These are phyloP conservation scores for Philonicus albiceps DNA, from an alignment of 2,888 invertebrate species.

Conservation along the genomic window DNA sequence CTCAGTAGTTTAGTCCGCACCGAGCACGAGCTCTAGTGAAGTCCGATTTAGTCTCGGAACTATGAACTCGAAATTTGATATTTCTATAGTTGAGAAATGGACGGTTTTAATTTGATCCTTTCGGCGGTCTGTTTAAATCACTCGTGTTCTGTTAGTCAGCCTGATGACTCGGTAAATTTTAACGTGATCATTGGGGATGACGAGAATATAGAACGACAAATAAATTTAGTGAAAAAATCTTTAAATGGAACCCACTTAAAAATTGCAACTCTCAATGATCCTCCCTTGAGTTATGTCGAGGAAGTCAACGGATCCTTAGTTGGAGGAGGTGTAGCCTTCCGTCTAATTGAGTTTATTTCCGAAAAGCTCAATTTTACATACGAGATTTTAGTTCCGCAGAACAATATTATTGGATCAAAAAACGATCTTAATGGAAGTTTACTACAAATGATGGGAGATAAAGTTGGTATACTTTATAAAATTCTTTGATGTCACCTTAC, in stretches of 20 bases:
- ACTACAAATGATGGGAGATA: constrained; percentile 69
- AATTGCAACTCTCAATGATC: constrained; percentile 67
- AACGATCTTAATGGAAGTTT: constrained; percentile 68
- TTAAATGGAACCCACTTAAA: constrained; percentile 58
- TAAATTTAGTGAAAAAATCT: not conserved
- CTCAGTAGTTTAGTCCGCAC: not conserved
- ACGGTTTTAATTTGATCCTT: constrained; percentile 4
- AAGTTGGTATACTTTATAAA: constrained; percentile 62
- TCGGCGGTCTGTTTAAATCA: not conserved
- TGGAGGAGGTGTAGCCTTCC: constrained; percentile 78
- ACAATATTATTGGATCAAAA: constrained; percentile 69
- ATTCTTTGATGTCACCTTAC: not conserved
- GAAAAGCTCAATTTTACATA: constrained; percentile 78
- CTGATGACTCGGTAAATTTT: not conserved
- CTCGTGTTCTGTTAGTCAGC: not conserved
- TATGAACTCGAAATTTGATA: not conserved
- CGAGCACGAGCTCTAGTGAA: not conserved
- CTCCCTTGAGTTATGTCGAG: constrained; percentile 69
- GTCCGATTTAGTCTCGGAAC: not conserved
- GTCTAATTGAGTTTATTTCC: constrained; percentile 73
- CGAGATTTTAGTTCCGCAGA: constrained; percentile 70
- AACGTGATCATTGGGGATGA: not conserved
- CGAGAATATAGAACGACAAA: not conserved
- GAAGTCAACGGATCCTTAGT: constrained; percentile 66
- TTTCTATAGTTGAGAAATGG: not conserved